phyloP scores from a whole-genome alignment of 2,113 vertebrate genomes.

The Clarias gariepinus region DNA sequence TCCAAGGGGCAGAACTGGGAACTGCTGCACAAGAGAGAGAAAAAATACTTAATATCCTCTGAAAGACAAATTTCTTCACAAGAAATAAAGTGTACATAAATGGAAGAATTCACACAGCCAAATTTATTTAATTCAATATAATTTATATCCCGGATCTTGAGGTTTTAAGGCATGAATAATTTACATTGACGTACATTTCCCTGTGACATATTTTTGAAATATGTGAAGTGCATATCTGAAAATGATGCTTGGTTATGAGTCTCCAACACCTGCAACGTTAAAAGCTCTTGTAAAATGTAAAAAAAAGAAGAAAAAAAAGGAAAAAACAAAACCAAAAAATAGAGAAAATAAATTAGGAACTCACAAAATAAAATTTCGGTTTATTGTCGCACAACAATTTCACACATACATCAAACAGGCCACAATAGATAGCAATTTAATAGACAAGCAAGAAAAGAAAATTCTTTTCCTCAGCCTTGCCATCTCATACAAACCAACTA shows the following conservation, averaged over 20 bases:
- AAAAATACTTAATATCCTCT: not conserved
- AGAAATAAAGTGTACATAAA: constrained; percentile 48
- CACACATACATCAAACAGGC: constrained; percentile 66
- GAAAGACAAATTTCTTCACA: not conserved
- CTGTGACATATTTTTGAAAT: constrained; percentile 52
- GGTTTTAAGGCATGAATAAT: constrained; percentile 63
- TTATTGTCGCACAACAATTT: constrained; percentile 70
- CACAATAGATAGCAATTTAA: constrained; percentile 66
- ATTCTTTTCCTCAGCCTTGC: constrained; percentile 59
- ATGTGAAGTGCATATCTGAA: constrained; percentile 55
- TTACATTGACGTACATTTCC: constrained; percentile 59
- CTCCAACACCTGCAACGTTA: constrained; percentile 49
- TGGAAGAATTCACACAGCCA: constrained; percentile 56
- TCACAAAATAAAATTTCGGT: constrained; percentile 69
- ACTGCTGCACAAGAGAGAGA: not conserved
- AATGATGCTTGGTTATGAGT: constrained; percentile 38
- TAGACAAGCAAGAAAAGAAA: constrained; percentile 61
- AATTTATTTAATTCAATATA: constrained; percentile 58
- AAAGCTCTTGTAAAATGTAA: constrained; percentile 45
- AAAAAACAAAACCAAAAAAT: constrained; percentile 5
- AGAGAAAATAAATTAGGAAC: constrained; percentile 56
- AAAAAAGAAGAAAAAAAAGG: not conserved
- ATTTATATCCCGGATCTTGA: constrained; percentile 60
- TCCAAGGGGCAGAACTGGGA: not conserved
- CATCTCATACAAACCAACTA: constrained; percentile 67